A percentile compares a stretch with the other conserved stretches of the same genome.
phyloP scores from a whole-genome alignment of 2,888 invertebrate genomes.

The Conus canariensis region DNA sequence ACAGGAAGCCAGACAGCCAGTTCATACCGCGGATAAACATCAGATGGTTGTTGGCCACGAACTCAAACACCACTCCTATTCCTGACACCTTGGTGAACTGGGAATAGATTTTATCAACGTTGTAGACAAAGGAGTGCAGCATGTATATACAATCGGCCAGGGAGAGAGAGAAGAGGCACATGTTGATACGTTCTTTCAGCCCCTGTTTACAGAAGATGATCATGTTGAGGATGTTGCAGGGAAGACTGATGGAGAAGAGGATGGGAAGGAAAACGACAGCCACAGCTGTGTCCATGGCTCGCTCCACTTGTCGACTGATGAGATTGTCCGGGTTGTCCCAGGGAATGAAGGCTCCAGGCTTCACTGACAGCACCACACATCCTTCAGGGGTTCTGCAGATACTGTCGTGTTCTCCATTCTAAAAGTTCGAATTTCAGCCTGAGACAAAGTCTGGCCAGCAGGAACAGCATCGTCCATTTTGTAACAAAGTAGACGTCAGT shows the following conservation, averaged over 20 bases:
- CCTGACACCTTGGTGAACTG: not conserved
- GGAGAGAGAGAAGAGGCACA: constrained; percentile 23
- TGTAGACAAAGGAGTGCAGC: not conserved
- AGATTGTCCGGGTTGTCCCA: constrained; percentile 19
- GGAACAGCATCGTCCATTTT: too few relatives aligned
- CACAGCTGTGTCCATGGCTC: not conserved
- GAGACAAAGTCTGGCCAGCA: too few relatives aligned
- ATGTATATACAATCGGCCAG: not conserved
- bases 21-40: not conserved
- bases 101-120: not conserved
- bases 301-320: not conserved
- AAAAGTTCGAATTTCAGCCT: too few relatives aligned
- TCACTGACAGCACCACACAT: not conserved
- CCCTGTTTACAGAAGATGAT: constrained; percentile 10
- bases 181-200: constrained; percentile 17
- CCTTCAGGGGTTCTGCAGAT: not conserved
- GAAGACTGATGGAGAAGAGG: not conserved
- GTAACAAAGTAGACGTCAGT: too few relatives aligned
- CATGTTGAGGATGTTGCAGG: constrained; percentile 23
- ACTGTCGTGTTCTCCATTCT: not conserved
- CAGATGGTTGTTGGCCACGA: not conserved
- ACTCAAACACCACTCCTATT: not conserved
- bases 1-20: constrained; percentile 24
- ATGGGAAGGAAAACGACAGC: not conserved
- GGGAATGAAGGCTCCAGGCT: not conserved